These are phyloP conservation scores for Pogonocherus hispidulus DNA, from an alignment of 2,888 invertebrate genomes.

Conservation along the genomic window DNA sequence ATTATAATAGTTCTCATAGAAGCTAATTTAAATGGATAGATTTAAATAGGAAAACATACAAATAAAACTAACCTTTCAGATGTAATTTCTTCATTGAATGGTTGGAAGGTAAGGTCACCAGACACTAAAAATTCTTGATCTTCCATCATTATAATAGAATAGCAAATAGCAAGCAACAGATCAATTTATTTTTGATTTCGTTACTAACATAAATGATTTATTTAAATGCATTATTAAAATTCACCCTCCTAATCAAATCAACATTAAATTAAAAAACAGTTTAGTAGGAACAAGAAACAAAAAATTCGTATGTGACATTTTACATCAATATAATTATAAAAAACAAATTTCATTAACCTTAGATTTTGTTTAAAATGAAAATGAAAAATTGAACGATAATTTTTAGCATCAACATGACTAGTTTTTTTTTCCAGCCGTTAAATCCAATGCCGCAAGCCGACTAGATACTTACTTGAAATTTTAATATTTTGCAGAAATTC, in stretches of 20 bases:
- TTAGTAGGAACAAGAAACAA: conserved; percentile 20
- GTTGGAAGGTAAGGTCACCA: conserved; percentile 41
- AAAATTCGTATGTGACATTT: conserved; percentile 4
- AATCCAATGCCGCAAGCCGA: neutral
- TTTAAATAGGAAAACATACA: neutral
- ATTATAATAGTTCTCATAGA: no score
- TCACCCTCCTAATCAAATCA: conserved; percentile 28
- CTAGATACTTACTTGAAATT: neutral
- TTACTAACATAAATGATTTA: conserved; percentile 33
- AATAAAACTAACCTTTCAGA: conserved; percentile 37
- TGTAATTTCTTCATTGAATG: conserved; percentile 41
- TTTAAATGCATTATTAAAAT: conserved; percentile 29
- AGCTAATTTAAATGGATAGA: neutral
- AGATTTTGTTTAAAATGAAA: conserved; percentile 38
- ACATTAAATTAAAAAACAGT: neutral
- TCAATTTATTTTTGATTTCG: conserved; percentile 25
- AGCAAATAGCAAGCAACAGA: neutral
- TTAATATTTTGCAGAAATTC: no score
- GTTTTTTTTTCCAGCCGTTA: no score
- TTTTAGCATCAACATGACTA: conserved; percentile 26
- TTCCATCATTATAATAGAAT: conserved; percentile 37
- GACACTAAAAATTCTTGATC: conserved; percentile 40
- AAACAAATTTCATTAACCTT: conserved; percentile 27
- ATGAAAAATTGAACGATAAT: conserved; percentile 33
- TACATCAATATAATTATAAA: conserved; percentile 9